Evolutionary conservation across 1,140 invertebrate genomes (phyloP).

Genomic region (Drosophila novamexicana): DNA sequence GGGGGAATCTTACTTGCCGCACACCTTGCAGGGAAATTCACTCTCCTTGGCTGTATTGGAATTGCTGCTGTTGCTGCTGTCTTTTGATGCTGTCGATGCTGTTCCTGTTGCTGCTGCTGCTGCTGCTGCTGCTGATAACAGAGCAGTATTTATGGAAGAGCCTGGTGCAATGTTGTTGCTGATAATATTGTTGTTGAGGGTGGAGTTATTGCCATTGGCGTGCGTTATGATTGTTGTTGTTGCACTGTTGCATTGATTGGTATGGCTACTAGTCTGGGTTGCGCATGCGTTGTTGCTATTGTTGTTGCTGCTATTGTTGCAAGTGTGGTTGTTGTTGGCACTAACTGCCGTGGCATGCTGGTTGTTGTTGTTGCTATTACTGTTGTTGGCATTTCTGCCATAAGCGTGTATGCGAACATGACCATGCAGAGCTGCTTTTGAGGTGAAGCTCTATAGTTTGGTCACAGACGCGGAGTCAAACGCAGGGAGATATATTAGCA

Average conservation of each 20-base stretch:
- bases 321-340: slow-evolving; percentile 28
- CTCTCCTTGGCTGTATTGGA: slow-evolving; percentile 80
- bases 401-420: slow-evolving; percentile 89
- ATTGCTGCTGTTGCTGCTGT: slow-evolving; percentile 40
- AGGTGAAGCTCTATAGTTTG: slow-evolving; percentile 90
- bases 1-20: slow-evolving; percentile 96
- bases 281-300: slow-evolving; percentile 48
- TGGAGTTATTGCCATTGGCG: slow-evolving; percentile 25
- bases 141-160: slow-evolving; percentile 2
- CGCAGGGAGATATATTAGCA: slow-evolving; percentile 36
- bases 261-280: slow-evolving; percentile 15
- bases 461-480: slow-evolving; percentile 13
- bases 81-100: slow-evolving; percentile 16
- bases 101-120: not conserved
- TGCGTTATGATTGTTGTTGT: slow-evolving; percentile 30
- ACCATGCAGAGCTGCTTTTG: slow-evolving; percentile 91
- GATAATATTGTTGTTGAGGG: slow-evolving; percentile 33
- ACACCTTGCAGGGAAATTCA: slow-evolving; percentile 96
- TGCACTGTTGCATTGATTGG: slow-evolving; percentile 34
- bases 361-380: slow-evolving; percentile 43
- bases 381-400: slow-evolving; percentile 71
- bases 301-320: slow-evolving; percentile 23
- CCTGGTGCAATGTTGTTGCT: slow-evolving; percentile 15
- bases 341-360: slow-evolving; percentile 52
- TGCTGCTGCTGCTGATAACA: slow-evolving; percentile 2